phyloP scores from a whole-genome alignment of 2,797 vertebrate genomes.

The Thaleichthys pacificus region DNA sequence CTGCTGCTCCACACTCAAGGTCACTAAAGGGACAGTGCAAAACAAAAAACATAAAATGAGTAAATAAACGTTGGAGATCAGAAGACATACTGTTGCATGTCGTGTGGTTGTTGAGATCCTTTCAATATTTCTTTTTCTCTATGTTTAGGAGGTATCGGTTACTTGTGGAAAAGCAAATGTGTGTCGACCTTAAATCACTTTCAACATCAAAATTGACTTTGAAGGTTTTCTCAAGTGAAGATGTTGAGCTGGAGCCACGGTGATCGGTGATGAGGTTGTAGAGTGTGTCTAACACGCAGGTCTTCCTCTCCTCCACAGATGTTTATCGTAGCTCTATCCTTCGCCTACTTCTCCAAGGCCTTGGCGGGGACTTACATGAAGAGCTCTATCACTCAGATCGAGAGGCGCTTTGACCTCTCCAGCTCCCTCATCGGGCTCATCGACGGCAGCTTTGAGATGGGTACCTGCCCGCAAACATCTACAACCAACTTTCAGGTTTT shows the following conservation, averaged over 20 bases:
- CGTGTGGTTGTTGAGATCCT: too few species aligned
- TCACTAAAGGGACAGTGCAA: conserved; percentile 32
- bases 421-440: conserved; percentile 84
- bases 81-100: too few species aligned
- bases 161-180: too few species aligned
- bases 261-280: not conserved
- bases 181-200: too few species aligned
- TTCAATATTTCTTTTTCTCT: too few species aligned
- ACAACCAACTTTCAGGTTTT: not conserved
- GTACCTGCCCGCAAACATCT: conserved; percentile 66
- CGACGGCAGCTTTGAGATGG: conserved; percentile 92
- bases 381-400: conserved; percentile 90
- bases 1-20: conserved; percentile 71
- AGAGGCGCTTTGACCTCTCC: conserved; percentile 89
- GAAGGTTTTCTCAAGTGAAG: not conserved
- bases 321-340: conserved; percentile 84
- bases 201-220: too few species aligned
- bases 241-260: not conserved
- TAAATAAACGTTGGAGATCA: not conserved
- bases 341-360: conserved; percentile 84
- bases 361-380: conserved; percentile 89
- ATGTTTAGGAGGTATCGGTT: too few species aligned
- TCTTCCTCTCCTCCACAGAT: conserved; percentile 66
- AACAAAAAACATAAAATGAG: not conserved
- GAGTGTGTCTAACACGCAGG: not conserved